Percentiles rank a stretch among this genome's conserved stretches.
Evolutionary conservation across 2,113 vertebrate species (phyloP).

Genomic region (Plotosus lineatus): DNA sequence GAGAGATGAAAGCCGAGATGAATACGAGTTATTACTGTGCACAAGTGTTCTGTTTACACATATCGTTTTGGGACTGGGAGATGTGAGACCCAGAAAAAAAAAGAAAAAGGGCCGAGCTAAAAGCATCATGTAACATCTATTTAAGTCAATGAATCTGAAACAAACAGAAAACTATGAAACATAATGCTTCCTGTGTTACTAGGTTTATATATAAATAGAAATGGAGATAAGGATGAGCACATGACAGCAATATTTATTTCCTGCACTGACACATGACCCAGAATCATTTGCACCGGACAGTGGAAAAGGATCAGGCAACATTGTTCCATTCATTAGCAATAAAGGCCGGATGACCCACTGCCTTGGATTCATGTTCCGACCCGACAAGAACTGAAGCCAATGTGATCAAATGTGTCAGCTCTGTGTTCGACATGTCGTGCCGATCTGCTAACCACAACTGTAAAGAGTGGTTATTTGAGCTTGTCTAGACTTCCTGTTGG

Average conservation of each 20-base stretch:
- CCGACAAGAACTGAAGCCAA: background rate
- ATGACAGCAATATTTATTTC: background rate
- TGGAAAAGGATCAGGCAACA: background rate
- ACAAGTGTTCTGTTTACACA: constrained; percentile 28
- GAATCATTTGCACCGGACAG: background rate
- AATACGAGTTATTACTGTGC: background rate
- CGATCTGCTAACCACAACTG: background rate
- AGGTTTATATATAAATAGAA: constrained; percentile 1
- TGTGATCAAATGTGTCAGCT: background rate
- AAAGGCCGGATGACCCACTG: background rate
- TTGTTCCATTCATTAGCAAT: background rate
- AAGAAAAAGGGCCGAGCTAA: background rate
- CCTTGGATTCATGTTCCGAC: background rate
- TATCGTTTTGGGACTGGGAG: background rate
- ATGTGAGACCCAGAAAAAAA: background rate
- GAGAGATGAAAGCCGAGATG: constrained; percentile 20
- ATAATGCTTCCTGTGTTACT: background rate
- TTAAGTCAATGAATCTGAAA: constrained; percentile 14
- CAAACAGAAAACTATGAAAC: background rate
- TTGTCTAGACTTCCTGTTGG: background rate
- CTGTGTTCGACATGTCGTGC: background rate
- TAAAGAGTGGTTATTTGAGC: background rate
- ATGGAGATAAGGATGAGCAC: background rate
- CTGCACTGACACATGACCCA: background rate
- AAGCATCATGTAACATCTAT: background rate